Conservation (phyloP, 1,140 invertebrate genomes). For the Solen grandis region DNA sequence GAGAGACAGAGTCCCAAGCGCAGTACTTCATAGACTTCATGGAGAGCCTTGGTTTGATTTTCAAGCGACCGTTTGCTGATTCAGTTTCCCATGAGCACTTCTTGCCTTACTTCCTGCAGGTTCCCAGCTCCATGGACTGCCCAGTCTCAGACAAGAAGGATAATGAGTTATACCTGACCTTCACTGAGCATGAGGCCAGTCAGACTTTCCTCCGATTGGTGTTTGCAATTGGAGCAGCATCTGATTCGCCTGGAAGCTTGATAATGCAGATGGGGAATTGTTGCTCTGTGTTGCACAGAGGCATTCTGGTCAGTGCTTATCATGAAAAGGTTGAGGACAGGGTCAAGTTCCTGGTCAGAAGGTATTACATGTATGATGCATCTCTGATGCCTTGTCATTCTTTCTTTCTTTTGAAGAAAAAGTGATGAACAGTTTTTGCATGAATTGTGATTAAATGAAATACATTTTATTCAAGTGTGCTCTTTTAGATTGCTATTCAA, state of each 20-base stretch:
- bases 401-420: too few relatives aligned
- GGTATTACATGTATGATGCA: too few relatives aligned
- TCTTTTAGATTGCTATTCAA: too few relatives aligned
- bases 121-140: not conserved
- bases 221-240: constrained; percentile 2
- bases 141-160: constrained; percentile 29
- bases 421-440: too few relatives aligned
- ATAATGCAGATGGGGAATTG: not conserved
- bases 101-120: constrained; percentile 40
- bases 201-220: constrained; percentile 28
- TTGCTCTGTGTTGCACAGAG: not conserved
- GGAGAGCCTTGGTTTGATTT: constrained; percentile 40
- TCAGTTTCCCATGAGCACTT: constrained; percentile 19
- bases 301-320: constrained; percentile 7
- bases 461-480: too few relatives aligned
- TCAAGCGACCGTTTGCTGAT: constrained; percentile 7
- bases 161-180: constrained; percentile 26
- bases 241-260: constrained; percentile 6
- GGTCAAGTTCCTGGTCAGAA: constrained; percentile 39
- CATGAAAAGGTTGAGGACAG: constrained; percentile 42
- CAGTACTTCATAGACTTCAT: constrained; percentile 25
- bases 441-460: too few relatives aligned
- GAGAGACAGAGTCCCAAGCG: not conserved
- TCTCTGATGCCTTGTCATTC: too few relatives aligned
- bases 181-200: constrained; percentile 25